Evolutionary conservation across 2,797 vertebrate species (phyloP).

Genomic region (Rousettus madagascariensis): DNA sequence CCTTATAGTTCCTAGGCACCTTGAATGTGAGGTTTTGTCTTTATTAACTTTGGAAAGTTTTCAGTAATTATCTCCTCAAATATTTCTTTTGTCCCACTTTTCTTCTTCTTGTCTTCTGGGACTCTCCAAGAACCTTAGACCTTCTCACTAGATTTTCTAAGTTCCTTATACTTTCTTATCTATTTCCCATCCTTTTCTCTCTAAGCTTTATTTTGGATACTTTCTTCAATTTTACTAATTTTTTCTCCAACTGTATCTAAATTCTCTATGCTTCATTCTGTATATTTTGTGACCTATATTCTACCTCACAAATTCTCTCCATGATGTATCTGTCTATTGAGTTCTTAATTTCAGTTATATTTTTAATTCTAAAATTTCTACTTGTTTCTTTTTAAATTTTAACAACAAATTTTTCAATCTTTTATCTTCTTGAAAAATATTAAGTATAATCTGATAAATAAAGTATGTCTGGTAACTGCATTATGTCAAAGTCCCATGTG

Average conservation of each 20-base stretch:
- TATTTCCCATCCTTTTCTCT: neutral
- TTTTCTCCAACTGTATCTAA: neutral
- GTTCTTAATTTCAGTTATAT: neutral
- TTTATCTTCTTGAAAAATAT: neutral
- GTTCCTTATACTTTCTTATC: neutral
- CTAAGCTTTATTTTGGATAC: neutral
- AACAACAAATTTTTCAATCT: neutral
- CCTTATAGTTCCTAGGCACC: neutral
- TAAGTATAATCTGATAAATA: neutral
- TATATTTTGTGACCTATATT: neutral
- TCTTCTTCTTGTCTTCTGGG: neutral
- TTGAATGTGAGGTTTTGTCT: neutral
- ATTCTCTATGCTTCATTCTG: neutral
- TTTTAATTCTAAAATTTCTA: conserved; percentile 44
- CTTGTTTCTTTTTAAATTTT: neutral
- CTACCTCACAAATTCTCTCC: neutral
- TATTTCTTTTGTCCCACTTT: neutral
- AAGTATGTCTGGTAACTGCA: neutral
- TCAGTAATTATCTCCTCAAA: neutral
- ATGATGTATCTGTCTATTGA: neutral
- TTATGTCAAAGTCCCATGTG: neutral
- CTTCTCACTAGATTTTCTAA: neutral
- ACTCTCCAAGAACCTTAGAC: neutral
- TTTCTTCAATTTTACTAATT: neutral
- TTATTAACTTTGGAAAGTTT: neutral